Percentiles rank a stretch among this genome's conserved stretches.
Conservation (phyloP, 2,888 invertebrate genomes). For the Apotomis capreana region DNA sequence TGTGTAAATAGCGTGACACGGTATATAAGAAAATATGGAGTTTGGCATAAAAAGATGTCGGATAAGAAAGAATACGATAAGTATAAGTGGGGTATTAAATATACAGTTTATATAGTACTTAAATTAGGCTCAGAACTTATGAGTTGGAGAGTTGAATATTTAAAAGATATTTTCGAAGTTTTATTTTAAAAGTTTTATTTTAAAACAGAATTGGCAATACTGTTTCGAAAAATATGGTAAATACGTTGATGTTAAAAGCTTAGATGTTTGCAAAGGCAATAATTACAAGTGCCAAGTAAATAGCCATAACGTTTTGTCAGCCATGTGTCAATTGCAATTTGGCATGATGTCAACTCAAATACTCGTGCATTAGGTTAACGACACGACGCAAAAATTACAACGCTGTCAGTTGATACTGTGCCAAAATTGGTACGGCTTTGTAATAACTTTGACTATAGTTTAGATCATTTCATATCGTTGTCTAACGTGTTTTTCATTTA, state of each 20-base stretch:
- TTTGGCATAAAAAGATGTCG: too few species aligned
- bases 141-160: too few species aligned
- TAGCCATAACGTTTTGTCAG: slow-evolving; percentile 22
- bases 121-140: too few species aligned
- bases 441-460: neutral
- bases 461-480: neutral
- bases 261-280: neutral
- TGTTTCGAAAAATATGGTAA: neutral
- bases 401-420: slow-evolving; percentile 18
- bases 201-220: too few species aligned
- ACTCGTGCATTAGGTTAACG: slow-evolving; percentile 27
- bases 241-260: neutral
- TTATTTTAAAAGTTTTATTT: too few species aligned
- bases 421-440: slow-evolving; percentile 16
- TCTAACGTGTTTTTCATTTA: neutral
- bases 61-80: too few species aligned
- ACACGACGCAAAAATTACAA: slow-evolving; percentile 28
- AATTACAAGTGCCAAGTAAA: slow-evolving; percentile 18
- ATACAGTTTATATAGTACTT: too few species aligned
- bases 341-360: slow-evolving; percentile 32
- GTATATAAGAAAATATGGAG: too few species aligned
- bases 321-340: slow-evolving; percentile 33
- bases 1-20: too few species aligned
- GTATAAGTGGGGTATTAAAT: too few species aligned
- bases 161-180: too few species aligned